phyloP scores from a whole-genome alignment of 2,888 invertebrate genomes.

The Pharmacophagus antenor region DNA sequence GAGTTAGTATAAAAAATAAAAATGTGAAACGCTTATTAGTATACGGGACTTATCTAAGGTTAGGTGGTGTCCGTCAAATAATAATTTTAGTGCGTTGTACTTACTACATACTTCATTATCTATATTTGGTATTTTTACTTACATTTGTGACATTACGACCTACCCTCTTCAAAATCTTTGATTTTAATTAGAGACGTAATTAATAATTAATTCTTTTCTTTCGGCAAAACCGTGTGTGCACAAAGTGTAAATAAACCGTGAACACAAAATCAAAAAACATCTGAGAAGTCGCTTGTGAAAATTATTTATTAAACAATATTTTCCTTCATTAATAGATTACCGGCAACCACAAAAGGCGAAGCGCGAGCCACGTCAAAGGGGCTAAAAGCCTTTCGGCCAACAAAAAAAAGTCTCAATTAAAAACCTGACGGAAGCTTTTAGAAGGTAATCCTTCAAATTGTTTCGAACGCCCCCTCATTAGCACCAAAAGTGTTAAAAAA shows the following conservation, averaged over 20 bases:
- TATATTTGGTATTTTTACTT: too few species aligned
- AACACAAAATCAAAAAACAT: neutral
- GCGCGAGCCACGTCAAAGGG: slow-evolving; percentile 63
- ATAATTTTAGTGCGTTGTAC: too few species aligned
- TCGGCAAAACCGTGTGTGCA: too few species aligned
- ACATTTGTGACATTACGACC: too few species aligned
- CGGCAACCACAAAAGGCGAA: slow-evolving; percentile 64
- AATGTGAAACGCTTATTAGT: too few species aligned
- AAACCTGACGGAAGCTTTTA: slow-evolving; percentile 81
- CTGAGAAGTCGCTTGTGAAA: neutral
- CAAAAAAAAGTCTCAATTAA: slow-evolving; percentile 82
- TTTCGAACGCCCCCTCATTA: slow-evolving; percentile 81
- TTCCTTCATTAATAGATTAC: slow-evolving; percentile 77
- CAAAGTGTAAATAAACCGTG: neutral
- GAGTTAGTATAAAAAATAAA: too few species aligned
- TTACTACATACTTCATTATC: too few species aligned
- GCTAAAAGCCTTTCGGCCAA: slow-evolving; percentile 77
- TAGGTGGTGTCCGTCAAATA: too few species aligned
- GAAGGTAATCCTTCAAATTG: slow-evolving; percentile 81
- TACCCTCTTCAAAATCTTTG: too few species aligned
- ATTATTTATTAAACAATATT: slow-evolving; percentile 43
- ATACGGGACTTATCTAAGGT: too few species aligned
- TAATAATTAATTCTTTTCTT: too few species aligned
- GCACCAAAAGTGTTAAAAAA: slow-evolving; percentile 81
- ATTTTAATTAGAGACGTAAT: too few species aligned